These are phyloP conservation scores for Camptogramma bilineatum DNA, from an alignment of 2,888 invertebrate genomes.

Conservation along the genomic window DNA sequence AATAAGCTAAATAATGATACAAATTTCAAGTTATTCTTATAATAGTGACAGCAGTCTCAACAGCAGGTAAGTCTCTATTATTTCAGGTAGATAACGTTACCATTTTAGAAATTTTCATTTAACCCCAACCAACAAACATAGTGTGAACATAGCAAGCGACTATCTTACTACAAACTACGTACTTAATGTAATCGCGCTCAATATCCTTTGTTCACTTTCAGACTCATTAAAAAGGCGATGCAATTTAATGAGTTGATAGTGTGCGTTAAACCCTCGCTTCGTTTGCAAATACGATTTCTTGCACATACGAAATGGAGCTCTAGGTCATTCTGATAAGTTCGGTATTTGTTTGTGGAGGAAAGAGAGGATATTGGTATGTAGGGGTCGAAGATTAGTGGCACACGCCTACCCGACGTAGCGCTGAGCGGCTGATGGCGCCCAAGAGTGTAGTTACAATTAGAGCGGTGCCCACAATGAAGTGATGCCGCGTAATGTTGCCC, in stretches of 20 bases:
- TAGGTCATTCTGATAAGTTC: constrained; percentile 52
- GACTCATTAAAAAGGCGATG: constrained; percentile 86
- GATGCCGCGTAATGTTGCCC: constrained; percentile 82
- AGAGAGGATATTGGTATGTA: constrained; percentile 75
- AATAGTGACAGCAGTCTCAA: background rate
- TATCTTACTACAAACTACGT: constrained; percentile 77
- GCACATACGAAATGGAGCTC: constrained; percentile 51
- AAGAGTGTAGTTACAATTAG: constrained; percentile 86
- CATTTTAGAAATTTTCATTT: constrained; percentile 40
- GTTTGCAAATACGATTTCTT: constrained; percentile 74
- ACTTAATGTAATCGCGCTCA: constrained; percentile 84
- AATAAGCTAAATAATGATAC: background rate
- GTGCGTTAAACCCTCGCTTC: constrained; percentile 83
- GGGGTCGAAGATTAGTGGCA: constrained; percentile 85
- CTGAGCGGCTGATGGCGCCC: constrained; percentile 84
- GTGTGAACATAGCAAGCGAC: constrained; percentile 67
- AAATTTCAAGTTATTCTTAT: background rate
- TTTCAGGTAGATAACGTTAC: constrained; percentile 16
- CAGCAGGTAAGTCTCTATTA: background rate
- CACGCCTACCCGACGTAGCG: constrained; percentile 83
- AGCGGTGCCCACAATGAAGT: constrained; percentile 85
- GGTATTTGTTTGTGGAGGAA: constrained; percentile 50
- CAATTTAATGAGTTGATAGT: constrained; percentile 86
- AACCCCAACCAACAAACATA: constrained; percentile 55
- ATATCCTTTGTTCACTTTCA: constrained; percentile 86